These are phyloP conservation scores for Parazoanthus swiftii DNA, from an alignment of 92 coral and sea anemone genomes.

Conservation along the genomic window DNA sequence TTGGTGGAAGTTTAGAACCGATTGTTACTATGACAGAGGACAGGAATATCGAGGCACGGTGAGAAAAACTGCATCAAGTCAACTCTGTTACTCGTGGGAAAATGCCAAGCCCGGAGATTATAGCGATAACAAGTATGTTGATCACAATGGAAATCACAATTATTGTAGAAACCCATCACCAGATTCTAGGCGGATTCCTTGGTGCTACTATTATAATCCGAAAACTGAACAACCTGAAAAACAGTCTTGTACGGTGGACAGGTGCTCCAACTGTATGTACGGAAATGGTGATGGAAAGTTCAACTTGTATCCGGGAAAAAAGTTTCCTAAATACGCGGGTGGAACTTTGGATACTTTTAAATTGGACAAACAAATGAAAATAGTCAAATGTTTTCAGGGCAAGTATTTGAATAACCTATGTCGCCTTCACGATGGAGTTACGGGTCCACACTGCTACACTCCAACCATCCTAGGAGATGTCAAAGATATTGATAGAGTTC, in stretches of 20 bases:
- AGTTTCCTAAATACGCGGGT: conserved; percentile 76
- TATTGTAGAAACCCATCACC: conserved; percentile 56
- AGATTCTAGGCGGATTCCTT: conserved; percentile 50
- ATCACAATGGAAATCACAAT: conserved; percentile 49
- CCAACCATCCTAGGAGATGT: conserved; percentile 54
- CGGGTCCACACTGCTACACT: conserved; percentile 63
- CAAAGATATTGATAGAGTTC: conserved; percentile 31
- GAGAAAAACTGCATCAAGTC: conserved; percentile 28
- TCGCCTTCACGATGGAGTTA: conserved; percentile 46
- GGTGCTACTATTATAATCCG: conserved; percentile 69
- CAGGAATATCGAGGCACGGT: conserved; percentile 70
- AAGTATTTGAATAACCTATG: conserved; percentile 57
- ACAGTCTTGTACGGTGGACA: conserved; percentile 66
- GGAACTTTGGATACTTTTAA: conserved; percentile 55
- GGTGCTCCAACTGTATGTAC: conserved; percentile 88
- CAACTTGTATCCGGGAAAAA: conserved; percentile 51
- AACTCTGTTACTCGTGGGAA: conserved; percentile 22
- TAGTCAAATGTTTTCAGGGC: conserved; percentile 58
- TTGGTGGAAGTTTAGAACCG: conserved; percentile 66
- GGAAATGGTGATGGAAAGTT: conserved; percentile 81
- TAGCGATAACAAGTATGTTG: conserved; percentile 1
- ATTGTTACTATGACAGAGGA: conserved; percentile 78
- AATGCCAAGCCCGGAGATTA: conserved; percentile 26
- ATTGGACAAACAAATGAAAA: conserved; percentile 36
- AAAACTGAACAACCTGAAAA: conserved; percentile 33